Evolutionary conservation across 2,113 vertebrate species (phyloP), one percentile per base, ranked within the genome.

Genomic region (Elephantulus edwardii): DNA sequence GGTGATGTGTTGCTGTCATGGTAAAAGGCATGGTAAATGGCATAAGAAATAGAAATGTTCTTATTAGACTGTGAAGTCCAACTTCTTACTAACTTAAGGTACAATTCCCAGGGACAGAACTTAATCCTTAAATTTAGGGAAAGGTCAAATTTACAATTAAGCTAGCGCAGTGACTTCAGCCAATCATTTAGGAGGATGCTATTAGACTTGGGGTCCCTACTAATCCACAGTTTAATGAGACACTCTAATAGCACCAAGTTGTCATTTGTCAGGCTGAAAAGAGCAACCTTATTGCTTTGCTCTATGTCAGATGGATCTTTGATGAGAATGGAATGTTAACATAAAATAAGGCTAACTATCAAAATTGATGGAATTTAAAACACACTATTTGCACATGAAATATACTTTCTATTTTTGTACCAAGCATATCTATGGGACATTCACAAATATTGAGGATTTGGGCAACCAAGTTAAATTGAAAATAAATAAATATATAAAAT

Each of bases 131-230:
- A 94, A 88, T 88, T 95, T 95, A 82, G 52, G 94, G 26, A 58
- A 96, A 96, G 96, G 93, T 81, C 71, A 95, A 96, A 86, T 91
- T 68, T 70, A 66, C 91, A 96, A n/a, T 88, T 95, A 91, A 92
- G 40, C 48, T 35, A 94, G 83, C 79, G 50, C 83, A 96, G 96
- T 52, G 70, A 80, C 30, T 48, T 82, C 84, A 84, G 88, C 93
- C 91, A 95, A 72, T 93, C 75, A 86, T 89, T 86, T 82, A 71
- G n/a, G 24, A 83, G 20, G 91, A 71, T 92, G 66, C 2, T 77
- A 79, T 74, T 6, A 92, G 38, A 62, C 85, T 64, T 88, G 81
- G 33, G 46, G 30, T 95, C 83, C 84, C 90, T 87, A 95, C 92
- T 19, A 14, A 40, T 44, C 76, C 38, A 84, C 9, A 38, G 88